Evolutionary conservation across 2,113 vertebrate genomes (phyloP).

Genomic region (Naja naja): DNA sequence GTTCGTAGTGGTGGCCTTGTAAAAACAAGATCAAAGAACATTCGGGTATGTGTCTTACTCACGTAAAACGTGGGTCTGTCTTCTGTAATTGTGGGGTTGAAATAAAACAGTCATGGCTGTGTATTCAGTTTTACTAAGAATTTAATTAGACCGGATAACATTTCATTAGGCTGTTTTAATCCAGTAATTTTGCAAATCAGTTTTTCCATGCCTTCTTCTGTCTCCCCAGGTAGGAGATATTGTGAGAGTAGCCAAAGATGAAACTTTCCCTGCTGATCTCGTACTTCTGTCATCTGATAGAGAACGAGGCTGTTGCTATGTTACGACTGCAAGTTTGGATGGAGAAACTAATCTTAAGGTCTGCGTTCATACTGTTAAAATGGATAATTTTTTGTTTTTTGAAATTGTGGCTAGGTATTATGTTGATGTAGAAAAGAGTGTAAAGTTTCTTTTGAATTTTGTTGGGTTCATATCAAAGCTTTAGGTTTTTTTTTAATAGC

Average conservation of each 20-base stretch:
- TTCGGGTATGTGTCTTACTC: constrained; percentile 77
- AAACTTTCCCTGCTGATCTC: constrained; percentile 93
- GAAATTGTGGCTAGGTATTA: neutral
- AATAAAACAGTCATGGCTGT: neutral
- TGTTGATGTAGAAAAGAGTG: neutral
- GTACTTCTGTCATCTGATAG: constrained; percentile 93
- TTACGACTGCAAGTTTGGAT: constrained; percentile 94
- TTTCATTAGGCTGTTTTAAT: constrained; percentile 6
- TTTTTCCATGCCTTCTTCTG: neutral
- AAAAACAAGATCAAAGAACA: constrained; percentile 96
- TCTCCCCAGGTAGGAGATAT: constrained; percentile 90
- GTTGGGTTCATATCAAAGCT: neutral
- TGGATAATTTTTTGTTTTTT: neutral
- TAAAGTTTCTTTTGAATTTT: neutral
- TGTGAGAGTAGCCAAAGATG: constrained; percentile 97
- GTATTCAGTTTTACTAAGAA: neutral
- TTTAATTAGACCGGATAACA: neutral
- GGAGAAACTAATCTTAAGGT: constrained; percentile 99
- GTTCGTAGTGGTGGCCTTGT: constrained; percentile 97
- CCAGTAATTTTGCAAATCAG: constrained; percentile 11
- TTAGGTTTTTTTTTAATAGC: neutral
- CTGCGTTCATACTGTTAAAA: constrained; percentile 17
- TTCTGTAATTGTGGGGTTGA: neutral
- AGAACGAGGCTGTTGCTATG: constrained; percentile 88
- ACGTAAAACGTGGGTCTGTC: neutral